Conservation (phyloP, 2,888 invertebrate species). For the Smittia aterrima region DNA sequence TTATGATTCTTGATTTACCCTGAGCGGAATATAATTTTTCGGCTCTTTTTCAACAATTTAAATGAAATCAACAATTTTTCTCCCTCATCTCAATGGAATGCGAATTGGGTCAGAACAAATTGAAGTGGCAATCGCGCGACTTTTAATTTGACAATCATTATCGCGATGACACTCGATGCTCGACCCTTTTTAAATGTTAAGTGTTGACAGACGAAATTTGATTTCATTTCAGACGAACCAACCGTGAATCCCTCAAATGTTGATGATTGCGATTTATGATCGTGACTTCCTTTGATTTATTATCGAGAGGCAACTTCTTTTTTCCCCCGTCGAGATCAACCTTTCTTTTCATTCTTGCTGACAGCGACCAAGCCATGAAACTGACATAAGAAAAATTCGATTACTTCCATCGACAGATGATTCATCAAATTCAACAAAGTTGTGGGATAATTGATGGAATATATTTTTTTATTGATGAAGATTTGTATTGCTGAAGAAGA, state of each 20-base stretch:
- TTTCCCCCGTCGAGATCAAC: no score
- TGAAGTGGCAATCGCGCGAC: no score
- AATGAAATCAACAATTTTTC: neutral
- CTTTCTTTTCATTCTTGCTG: neutral
- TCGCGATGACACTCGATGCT: no score
- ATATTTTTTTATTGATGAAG: neutral
- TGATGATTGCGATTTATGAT: no score
- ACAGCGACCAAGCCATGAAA: neutral
- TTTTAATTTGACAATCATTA: no score
- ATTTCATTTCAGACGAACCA: no score
- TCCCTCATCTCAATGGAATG: no score
- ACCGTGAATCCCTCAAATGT: no score
- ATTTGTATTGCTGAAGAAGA: neutral
- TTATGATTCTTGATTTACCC: neutral
- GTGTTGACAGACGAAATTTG: no score
- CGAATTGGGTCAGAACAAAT: no score
- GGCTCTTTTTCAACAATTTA: neutral
- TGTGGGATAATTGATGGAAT: neutral
- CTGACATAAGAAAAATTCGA: neutral
- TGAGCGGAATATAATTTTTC: neutral
- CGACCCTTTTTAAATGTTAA: no score
- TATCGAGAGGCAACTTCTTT: neutral
- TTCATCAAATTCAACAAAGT: neutral
- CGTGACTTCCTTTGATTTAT: no score
- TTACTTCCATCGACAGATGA: slow-evolving; percentile 2